Conservation (phyloP, 2,888 invertebrate genomes). For the Bellardia bayeri region DNA sequence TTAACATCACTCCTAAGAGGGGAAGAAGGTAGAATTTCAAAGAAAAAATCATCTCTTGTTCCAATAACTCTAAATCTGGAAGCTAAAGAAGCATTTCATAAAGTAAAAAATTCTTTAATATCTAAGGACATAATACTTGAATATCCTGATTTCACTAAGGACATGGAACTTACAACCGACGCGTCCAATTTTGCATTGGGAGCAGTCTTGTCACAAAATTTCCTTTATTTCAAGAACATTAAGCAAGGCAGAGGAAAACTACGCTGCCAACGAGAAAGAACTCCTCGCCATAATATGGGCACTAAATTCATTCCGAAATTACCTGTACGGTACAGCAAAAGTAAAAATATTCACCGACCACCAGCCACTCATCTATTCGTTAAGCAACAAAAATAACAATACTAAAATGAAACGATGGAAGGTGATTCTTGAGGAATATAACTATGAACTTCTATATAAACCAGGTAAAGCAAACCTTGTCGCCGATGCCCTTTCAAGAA, state of each 20-base stretch:
- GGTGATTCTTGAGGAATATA: too few species aligned
- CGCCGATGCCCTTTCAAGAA: slow-evolving; percentile 60
- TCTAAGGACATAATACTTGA: slow-evolving; percentile 27
- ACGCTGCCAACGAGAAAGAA: too few species aligned
- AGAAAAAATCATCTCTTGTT: background rate
- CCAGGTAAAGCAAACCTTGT: slow-evolving; percentile 35
- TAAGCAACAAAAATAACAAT: too few species aligned
- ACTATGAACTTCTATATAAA: too few species aligned
- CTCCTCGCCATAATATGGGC: too few species aligned
- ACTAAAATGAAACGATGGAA: too few species aligned
- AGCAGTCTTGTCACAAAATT: slow-evolving; percentile 52
- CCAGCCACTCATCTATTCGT: too few species aligned
- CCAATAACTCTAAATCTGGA: background rate
- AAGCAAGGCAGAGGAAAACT: slow-evolving; percentile 41
- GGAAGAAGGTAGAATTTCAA: slow-evolving; percentile 7
- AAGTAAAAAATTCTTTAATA: slow-evolving; percentile 16
- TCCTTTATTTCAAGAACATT: slow-evolving; percentile 52
- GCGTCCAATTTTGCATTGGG: slow-evolving; percentile 45
- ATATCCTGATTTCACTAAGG: slow-evolving; percentile 31
- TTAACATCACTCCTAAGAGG: slow-evolving; percentile 43
- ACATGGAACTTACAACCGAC: slow-evolving; percentile 46
- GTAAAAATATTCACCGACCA: too few species aligned
- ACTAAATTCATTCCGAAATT: too few species aligned
- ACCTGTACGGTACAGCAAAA: too few species aligned
- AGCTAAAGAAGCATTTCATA: slow-evolving; percentile 9